A percentile compares a stretch with the other conserved stretches of the same genome.
Evolutionary conservation across 1,140 invertebrate species (phyloP).

Genomic region (Harlomillsia oculata): DNA sequence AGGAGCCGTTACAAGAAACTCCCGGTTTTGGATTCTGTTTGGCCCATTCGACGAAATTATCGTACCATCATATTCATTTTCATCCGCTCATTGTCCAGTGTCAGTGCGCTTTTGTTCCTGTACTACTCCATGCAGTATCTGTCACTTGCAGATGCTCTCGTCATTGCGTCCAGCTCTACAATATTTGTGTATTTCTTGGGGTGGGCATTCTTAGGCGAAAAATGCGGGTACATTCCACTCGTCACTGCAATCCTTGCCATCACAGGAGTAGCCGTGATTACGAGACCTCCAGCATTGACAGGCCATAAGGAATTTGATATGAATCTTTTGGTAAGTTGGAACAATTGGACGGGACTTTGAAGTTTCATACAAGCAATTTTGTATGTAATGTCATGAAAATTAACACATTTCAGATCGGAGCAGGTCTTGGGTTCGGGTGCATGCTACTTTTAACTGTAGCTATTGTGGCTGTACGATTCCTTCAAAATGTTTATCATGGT

Average conservation of each 20-base stretch:
- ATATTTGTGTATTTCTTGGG: slow-evolving; percentile 26
- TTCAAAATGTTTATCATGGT: slow-evolving; percentile 13
- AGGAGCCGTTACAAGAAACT: not conserved
- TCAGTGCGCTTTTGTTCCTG: slow-evolving; percentile 1
- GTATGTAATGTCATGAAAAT: not conserved
- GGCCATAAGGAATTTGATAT: not conserved
- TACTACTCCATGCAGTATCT: slow-evolving; percentile 1
- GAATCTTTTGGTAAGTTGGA: not conserved
- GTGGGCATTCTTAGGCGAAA: slow-evolving; percentile 26
- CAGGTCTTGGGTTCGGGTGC: not conserved
- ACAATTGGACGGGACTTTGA: too few species aligned
- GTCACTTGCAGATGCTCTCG: slow-evolving; percentile 3
- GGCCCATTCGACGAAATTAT: not conserved
- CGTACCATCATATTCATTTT: not conserved
- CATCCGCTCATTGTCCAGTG: not conserved
- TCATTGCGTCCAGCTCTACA: slow-evolving; percentile 21
- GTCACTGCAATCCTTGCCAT: slow-evolving; percentile 12
- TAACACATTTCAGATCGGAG: slow-evolving; percentile 6
- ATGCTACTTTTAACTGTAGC: not conserved
- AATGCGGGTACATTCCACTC: slow-evolving; percentile 19
- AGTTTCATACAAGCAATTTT: not conserved
- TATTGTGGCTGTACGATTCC: slow-evolving; percentile 9
- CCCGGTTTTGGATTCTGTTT: slow-evolving; percentile 4
- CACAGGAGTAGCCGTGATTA: slow-evolving; percentile 19
- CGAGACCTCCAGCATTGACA: slow-evolving; percentile 16